phyloP scores from a whole-genome alignment of 2,113 vertebrate genomes.

The Chunga burmeisteri region DNA sequence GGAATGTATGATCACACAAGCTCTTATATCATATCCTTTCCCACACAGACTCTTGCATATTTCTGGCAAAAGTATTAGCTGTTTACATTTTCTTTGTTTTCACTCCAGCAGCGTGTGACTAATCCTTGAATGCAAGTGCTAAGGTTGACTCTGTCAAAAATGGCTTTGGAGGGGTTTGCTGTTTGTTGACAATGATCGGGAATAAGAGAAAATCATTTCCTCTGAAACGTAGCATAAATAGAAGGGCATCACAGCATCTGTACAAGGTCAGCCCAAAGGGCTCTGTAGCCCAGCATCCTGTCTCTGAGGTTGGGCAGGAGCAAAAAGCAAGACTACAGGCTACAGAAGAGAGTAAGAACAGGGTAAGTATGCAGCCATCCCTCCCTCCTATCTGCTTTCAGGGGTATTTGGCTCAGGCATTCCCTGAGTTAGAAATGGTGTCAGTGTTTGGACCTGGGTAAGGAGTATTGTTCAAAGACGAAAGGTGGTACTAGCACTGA shows the following conservation, averaged over 20 bases:
- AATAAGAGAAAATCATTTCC: not conserved
- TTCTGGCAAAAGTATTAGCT: conserved; percentile 23
- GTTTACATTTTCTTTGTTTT: conserved; percentile 56
- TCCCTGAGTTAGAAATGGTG: not conserved
- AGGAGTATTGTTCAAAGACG: not conserved
- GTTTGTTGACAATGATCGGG: not conserved
- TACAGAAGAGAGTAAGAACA: not conserved
- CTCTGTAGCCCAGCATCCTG: not conserved
- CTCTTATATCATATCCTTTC: conserved; percentile 42
- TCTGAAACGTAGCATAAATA: not conserved
- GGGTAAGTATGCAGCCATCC: not conserved
- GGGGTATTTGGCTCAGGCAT: not conserved
- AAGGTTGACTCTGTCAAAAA: not conserved
- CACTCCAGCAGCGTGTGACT: conserved; percentile 16
- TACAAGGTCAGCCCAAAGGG: not conserved
- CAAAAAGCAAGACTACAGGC: not conserved
- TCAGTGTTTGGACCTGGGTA: not conserved
- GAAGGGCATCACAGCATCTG: not conserved
- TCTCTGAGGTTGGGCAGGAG: not conserved
- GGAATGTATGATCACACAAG: conserved; percentile 29
- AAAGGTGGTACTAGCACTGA: not conserved
- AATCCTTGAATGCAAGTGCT: conserved; percentile 10
- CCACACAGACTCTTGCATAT: conserved; percentile 35
- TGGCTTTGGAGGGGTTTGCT: not conserved
- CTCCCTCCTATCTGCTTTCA: not conserved